Percentiles rank a stretch among this genome's conserved stretches.
These are phyloP conservation scores for Caenorhabditis uteleia DNA, from an alignment of 2,888 invertebrate genomes.

Conservation along the genomic window DNA sequence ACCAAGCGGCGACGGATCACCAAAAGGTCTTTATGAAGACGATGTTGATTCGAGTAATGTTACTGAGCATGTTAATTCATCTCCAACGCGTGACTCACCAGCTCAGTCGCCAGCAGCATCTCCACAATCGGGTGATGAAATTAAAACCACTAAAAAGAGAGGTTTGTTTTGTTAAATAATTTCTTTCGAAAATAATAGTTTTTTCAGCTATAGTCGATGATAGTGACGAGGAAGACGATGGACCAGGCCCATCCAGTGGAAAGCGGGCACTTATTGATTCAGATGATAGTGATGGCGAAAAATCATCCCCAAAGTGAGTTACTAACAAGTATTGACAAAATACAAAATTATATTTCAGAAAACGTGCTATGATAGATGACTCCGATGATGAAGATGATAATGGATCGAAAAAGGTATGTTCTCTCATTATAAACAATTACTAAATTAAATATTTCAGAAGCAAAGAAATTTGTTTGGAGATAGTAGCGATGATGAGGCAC, in stretches of 20 bases:
- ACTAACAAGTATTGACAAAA: too few species aligned
- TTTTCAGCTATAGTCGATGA: constrained; percentile 13
- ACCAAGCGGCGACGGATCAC: background rate
- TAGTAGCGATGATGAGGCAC: constrained; percentile 38
- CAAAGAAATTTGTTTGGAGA: constrained; percentile 15
- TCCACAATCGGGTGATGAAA: background rate
- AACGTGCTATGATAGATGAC: constrained; percentile 48
- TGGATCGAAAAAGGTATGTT: constrained; percentile 6
- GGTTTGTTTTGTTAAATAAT: background rate
- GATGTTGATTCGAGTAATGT: background rate
- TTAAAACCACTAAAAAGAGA: background rate
- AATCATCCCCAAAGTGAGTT: too few species aligned
- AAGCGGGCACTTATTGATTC: constrained; percentile 31
- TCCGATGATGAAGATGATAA: constrained; percentile 49
- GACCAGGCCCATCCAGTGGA: background rate
- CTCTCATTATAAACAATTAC: too few species aligned
- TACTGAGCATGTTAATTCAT: background rate
- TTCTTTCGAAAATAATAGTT: background rate
- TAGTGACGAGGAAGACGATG: constrained; percentile 28
- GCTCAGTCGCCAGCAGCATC: too few species aligned
- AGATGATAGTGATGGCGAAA: constrained; percentile 24
- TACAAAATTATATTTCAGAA: background rate
- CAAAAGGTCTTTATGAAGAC: background rate
- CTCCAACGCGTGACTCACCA: too few species aligned
- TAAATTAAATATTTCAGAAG: background rate